Percentiles rank a stretch among this genome's conserved stretches.
Conservation (phyloP, 2,797 vertebrate genomes). For the Phrynocephalus forsythii region DNA sequence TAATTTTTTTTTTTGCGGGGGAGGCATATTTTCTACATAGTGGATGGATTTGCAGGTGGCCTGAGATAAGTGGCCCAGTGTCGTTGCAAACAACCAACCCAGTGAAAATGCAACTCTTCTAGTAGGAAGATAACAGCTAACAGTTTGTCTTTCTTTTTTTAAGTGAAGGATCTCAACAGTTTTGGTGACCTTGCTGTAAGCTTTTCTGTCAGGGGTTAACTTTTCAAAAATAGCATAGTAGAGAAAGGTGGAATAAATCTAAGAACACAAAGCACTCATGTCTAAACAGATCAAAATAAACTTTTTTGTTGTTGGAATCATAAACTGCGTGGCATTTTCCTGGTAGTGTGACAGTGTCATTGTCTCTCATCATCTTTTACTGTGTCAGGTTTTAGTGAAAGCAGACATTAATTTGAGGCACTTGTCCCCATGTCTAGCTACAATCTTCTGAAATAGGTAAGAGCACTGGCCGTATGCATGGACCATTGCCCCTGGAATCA, state of each 20-base stretch:
- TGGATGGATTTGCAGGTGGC: too few species aligned
- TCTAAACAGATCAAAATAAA: background rate
- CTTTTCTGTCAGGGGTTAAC: conserved; percentile 79
- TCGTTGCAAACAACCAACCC: conserved; percentile 42
- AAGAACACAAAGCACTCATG: background rate
- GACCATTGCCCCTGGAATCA: too few species aligned
- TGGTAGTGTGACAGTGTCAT: conserved; percentile 23
- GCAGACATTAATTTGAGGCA: background rate
- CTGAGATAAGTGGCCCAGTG: conserved; percentile 1
- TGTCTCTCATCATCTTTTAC: background rate
- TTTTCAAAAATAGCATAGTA: conserved; percentile 61
- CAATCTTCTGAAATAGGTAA: background rate
- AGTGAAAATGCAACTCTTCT: conserved; percentile 52
- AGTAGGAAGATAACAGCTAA: conserved; percentile 69
- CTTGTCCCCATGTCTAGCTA: background rate
- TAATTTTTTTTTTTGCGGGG: too few species aligned
- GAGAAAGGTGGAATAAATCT: conserved; percentile 47
- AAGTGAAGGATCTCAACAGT: conserved; percentile 65
- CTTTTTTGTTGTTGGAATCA: conserved; percentile 62
- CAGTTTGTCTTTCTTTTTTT: conserved; percentile 54
- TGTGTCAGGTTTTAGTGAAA: background rate
- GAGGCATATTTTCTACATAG: too few species aligned
- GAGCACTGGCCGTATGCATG: background rate
- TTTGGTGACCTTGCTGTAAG: conserved; percentile 69
- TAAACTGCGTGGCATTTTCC: conserved; percentile 68